Percentiles rank a stretch among this genome's conserved stretches.
Evolutionary conservation across 2,113 vertebrate genomes (phyloP).

Genomic region (Eidolon helvum): DNA sequence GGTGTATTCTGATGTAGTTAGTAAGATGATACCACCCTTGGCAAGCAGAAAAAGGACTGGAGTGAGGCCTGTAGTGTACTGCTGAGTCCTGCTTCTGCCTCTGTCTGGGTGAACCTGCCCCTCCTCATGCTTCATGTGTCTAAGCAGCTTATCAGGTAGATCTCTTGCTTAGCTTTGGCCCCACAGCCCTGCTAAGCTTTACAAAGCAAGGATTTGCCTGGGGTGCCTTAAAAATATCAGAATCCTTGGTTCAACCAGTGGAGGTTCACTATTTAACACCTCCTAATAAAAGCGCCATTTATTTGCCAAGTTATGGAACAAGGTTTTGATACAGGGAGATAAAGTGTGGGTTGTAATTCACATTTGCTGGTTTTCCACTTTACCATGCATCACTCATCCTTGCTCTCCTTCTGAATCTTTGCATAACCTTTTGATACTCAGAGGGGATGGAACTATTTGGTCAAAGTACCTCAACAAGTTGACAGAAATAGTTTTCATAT

Average conservation of each 20-base stretch:
- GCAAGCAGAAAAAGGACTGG: background rate
- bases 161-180: background rate
- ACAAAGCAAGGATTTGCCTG: background rate
- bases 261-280: background rate
- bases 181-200: background rate
- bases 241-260: background rate
- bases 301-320: background rate
- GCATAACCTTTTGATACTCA: background rate
- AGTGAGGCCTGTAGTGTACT: background rate
- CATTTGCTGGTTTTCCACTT: background rate
- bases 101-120: background rate
- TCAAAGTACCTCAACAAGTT: background rate
- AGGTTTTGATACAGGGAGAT: background rate
- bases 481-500: background rate
- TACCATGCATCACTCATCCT: background rate
- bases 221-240: background rate
- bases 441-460: background rate
- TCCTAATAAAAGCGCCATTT: background rate
- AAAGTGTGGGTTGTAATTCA: background rate
- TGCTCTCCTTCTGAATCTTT: background rate
- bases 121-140: background rate
- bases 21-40: background rate
- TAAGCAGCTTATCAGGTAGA: background rate
- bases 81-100: background rate
- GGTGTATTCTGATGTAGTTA: background rate